These are phyloP conservation scores for Anas platyrhynchos DNA, from an alignment of 2,113 vertebrate species.

Conservation along the genomic window DNA sequence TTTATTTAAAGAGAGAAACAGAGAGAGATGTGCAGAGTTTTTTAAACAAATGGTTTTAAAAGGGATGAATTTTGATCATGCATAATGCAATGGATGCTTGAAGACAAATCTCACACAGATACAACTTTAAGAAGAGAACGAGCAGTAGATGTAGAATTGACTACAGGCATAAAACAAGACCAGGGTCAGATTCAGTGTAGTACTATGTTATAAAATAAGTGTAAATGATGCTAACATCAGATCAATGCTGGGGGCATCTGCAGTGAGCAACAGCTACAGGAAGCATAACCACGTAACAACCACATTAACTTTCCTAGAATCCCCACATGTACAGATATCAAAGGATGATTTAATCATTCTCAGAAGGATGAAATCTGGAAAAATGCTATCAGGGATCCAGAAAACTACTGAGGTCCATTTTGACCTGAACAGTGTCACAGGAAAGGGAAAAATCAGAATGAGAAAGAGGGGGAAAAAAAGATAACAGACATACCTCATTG, in stretches of 20 bases:
- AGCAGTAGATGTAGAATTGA: neutral
- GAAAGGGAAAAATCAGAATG: neutral
- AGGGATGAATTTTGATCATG: neutral
- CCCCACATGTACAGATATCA: neutral
- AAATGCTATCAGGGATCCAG: neutral
- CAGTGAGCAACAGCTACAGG: neutral
- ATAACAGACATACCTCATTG: constrained; percentile 84
- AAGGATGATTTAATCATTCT: neutral
- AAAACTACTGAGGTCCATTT: neutral
- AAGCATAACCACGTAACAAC: neutral
- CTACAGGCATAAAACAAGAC: neutral
- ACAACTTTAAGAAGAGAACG: neutral
- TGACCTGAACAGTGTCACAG: neutral
- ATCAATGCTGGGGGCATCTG: neutral
- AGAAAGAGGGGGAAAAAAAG: neutral
- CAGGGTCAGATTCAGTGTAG: neutral
- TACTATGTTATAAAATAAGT: neutral
- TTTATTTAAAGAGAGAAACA: neutral
- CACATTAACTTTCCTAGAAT: neutral
- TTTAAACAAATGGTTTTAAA: neutral
- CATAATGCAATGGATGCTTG: rapidly evolving
- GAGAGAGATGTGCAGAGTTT: neutral
- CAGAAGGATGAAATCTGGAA: neutral
- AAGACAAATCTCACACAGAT: neutral
- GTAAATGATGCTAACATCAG: neutral